Conservation (phyloP, 2,888 invertebrate genomes). For the Pseudococcus longispinus region DNA sequence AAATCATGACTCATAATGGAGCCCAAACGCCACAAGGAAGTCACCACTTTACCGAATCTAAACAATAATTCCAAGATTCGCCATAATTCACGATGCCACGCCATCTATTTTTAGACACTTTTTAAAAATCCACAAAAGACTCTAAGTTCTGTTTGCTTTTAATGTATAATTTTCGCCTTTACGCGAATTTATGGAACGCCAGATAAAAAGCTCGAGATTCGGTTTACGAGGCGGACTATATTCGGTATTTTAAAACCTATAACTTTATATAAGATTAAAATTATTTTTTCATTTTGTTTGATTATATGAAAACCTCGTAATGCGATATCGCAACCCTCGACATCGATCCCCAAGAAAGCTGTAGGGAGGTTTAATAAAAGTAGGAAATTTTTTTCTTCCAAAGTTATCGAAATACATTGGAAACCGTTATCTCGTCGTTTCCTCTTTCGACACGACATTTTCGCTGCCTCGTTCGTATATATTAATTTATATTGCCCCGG, state of each 20-base stretch:
- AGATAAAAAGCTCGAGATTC: neutral
- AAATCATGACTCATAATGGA: neutral
- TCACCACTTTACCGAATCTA: neutral
- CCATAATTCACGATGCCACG: neutral
- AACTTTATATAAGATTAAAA: constrained; percentile 16
- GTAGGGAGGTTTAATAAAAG: neutral
- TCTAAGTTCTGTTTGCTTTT: neutral
- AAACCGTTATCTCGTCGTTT: neutral
- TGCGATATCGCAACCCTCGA: neutral
- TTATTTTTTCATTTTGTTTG: neutral
- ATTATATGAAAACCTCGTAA: neutral
- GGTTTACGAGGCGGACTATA: neutral
- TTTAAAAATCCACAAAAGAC: neutral
- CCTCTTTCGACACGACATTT: neutral
- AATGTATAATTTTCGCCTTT: neutral
- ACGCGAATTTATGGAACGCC: neutral
- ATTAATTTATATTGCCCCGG: neutral
- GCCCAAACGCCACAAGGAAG: neutral
- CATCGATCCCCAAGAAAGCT: too few species aligned
- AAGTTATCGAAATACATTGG: neutral
- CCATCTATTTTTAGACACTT: neutral
- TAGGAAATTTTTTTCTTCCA: neutral
- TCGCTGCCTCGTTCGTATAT: neutral
- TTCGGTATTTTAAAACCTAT: neutral
- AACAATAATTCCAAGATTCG: neutral